A percentile compares a stretch with the other conserved stretches of the same genome.
phyloP scores from a whole-genome alignment of 1,140 invertebrate genomes.

The Chrysopa pallens region DNA sequence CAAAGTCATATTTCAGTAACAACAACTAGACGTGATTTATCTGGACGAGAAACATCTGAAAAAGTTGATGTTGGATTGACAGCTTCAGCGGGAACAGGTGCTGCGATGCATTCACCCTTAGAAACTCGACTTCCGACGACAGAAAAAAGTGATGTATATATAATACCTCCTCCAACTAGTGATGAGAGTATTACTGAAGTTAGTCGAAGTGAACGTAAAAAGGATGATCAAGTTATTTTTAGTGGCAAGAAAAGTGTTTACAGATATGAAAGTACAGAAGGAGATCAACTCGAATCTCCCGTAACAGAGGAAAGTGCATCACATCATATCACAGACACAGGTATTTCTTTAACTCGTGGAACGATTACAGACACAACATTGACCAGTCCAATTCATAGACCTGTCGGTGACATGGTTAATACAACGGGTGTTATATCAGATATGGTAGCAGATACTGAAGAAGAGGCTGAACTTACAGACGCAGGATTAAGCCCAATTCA shows the following conservation, averaged over 20 bases:
- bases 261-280: conserved; percentile 21
- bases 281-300: conserved; percentile 19
- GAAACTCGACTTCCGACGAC: conserved; percentile 1
- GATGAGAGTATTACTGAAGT: conserved; percentile 13
- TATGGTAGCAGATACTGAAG: conserved; percentile 24
- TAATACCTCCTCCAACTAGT: conserved; percentile 16
- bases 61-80: conserved; percentile 24
- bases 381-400: conserved; percentile 22
- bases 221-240: conserved; percentile 29
- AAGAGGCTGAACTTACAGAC: conserved; percentile 31
- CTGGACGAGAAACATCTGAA: conserved; percentile 24
- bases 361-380: conserved; percentile 24
- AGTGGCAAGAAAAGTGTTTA: conserved; percentile 27
- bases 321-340: conserved; percentile 30
- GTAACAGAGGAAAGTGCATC: conserved; percentile 28
- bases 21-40: conserved; percentile 19
- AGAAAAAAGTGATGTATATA: conserved; percentile 13
- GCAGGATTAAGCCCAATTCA: conserved; percentile 32
- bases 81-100: conserved; percentile 16
- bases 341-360: conserved; percentile 28
- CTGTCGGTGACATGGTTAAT: conserved; percentile 16
- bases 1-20: conserved; percentile 30
- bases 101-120: conserved; percentile 3
- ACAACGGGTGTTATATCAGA: conserved; percentile 27
- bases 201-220: conserved; percentile 16